Evolutionary conservation across 2,113 vertebrate species (phyloP), one percentile per base, ranked within the genome.

Genomic region (Rhinoderma darwinii): DNA sequence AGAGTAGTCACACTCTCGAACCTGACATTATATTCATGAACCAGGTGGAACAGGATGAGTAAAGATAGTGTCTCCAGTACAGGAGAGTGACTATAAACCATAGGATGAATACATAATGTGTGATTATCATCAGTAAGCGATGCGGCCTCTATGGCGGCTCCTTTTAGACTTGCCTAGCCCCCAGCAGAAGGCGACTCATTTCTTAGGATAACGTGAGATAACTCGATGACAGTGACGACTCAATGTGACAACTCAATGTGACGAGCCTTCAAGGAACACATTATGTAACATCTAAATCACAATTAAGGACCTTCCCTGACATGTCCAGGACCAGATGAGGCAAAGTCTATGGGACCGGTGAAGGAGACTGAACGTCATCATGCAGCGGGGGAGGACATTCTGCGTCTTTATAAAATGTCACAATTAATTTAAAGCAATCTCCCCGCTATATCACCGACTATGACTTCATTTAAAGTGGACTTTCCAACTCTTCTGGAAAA

Each of bases 291-390:
- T 80, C 20, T n/a, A 59, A 39, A 59, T 80, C 54, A 59, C 51
- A 80, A 80, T 80, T 59, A 80, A 54, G 14, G 17, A 15, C 77
- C 32, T 15, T 18, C 32, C 11, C 35, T 80, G 51, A 80, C 77
- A 59, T 25, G 10, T 39, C 11, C 2, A n/a, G 8, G 74, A 10
- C 18, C 44, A 32, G 14, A 14, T 17, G 8, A 3, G 61, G 27
- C n/a, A 27, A 30, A 30, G 27, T 17, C 35, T 7, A 0, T 51
- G 11, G n/a, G n/a, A 30, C 74, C 20, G 44, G 74, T 50, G n/a
- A 30, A 35, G 14, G 25, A 5, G 61, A 32, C 61, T 32, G 61
- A 20, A 11, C 14, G 44, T 5, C 44, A 8, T 47, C 44, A 47
- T 12, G 32, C 68, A 39, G 32, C 32, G 0, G 6, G 32, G 15